Conservation (phyloP, 92 coral and sea anemone genomes). For the Metridium senile region DNA sequence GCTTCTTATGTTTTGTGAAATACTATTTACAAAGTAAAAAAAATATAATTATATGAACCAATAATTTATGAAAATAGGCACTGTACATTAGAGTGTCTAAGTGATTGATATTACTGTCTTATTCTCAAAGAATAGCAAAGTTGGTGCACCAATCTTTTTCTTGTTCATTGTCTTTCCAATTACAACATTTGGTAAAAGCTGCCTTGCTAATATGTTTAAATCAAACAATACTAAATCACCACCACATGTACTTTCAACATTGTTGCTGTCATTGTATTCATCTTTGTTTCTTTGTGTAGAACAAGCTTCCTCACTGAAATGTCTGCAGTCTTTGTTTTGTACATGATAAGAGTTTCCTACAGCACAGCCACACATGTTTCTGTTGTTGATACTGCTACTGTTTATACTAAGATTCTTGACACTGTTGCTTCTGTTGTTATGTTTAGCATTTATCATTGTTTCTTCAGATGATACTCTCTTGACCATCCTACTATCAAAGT, state of each 20-base stretch:
- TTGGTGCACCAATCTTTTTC: neutral
- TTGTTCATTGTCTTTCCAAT: conserved; percentile 48
- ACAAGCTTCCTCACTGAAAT: too few relatives aligned
- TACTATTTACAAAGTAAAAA: too few relatives aligned
- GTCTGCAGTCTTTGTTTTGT: neutral
- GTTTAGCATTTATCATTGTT: neutral
- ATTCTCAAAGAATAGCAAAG: neutral
- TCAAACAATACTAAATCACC: conserved; percentile 67
- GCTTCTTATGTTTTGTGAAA: too few relatives aligned
- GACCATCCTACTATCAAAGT: neutral
- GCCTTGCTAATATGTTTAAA: conserved; percentile 53
- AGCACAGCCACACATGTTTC: too few relatives aligned
- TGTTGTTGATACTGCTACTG: neutral
- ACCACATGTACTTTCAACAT: neutral
- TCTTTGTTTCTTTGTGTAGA: neutral
- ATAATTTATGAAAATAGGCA: too few relatives aligned
- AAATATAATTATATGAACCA: too few relatives aligned
- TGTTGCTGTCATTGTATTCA: neutral
- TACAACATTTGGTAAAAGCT: conserved; percentile 58
- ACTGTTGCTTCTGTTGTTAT: neutral
- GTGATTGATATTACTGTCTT: neutral
- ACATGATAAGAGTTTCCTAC: too few relatives aligned
- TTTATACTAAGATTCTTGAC: neutral
- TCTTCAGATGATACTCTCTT: neutral
- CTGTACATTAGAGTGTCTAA: too few relatives aligned